Percentiles rank a stretch among this genome's conserved stretches.
phyloP scores from a whole-genome alignment of 2,888 invertebrate species.

The Eupithecia exiguata region DNA sequence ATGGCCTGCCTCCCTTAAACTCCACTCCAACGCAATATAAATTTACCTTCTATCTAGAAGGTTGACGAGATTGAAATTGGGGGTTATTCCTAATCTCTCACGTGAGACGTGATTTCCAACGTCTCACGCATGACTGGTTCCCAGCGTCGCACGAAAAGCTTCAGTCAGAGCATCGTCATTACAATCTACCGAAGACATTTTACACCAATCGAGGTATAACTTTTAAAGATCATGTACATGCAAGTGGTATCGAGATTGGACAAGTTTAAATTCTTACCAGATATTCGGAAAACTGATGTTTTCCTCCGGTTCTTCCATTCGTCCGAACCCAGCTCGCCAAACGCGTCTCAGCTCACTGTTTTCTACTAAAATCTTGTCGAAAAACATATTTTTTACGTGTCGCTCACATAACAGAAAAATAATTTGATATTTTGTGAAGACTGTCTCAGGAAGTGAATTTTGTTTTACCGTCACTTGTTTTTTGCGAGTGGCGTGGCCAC shows the following conservation, averaged over 20 bases:
- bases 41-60: too few relatives aligned
- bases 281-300: constrained; percentile 6
- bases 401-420: neutral
- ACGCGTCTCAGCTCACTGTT: constrained; percentile 5
- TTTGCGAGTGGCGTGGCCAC: constrained; percentile 3
- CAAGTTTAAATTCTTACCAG: constrained; percentile 10
- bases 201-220: too few relatives aligned
- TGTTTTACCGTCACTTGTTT: constrained; percentile 15
- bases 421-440: constrained; percentile 1
- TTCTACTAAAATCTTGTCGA: constrained; percentile 12
- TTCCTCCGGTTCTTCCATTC: neutral
- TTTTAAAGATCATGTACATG: too few relatives aligned
- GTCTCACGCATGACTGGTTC: neutral
- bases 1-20: too few relatives aligned
- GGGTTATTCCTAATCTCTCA: too few relatives aligned
- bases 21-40: too few relatives aligned
- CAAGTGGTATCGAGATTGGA: neutral
- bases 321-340: constrained; percentile 20
- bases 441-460: constrained; percentile 13
- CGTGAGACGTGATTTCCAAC: too few relatives aligned
- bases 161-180: neutral
- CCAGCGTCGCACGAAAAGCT: neutral
- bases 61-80: too few relatives aligned
- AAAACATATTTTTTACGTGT: constrained; percentile 29
- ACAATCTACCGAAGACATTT: too few relatives aligned